These are phyloP conservation scores for Bathynomus jamesi DNA, from an alignment of 1,140 invertebrate genomes.

Conservation along the genomic window DNA sequence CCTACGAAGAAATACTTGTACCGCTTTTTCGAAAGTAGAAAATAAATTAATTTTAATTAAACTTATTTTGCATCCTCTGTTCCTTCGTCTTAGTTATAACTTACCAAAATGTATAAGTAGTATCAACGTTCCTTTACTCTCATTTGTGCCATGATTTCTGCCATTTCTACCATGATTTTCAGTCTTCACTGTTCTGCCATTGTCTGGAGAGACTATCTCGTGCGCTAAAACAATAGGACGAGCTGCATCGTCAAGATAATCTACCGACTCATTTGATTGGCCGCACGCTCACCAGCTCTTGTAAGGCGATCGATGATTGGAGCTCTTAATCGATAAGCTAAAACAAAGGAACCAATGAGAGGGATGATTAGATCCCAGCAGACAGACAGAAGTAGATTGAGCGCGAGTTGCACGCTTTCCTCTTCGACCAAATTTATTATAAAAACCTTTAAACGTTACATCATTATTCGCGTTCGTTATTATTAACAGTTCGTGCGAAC, in stretches of 20 bases:
- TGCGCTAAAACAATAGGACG: constrained; percentile 31
- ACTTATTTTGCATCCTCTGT: too few relatives aligned
- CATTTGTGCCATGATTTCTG: background rate
- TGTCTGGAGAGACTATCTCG: constrained; percentile 3
- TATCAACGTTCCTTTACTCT: too few relatives aligned
- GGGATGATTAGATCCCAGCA: constrained; percentile 29
- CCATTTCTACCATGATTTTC: background rate
- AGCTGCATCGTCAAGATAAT: constrained; percentile 22
- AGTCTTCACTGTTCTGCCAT: background rate
- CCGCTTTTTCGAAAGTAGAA: too few relatives aligned
- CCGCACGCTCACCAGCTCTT: constrained; percentile 15
- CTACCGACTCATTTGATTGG: constrained; percentile 24
- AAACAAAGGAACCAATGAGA: constrained; percentile 35
- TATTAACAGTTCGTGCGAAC: too few relatives aligned
- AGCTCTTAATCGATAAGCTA: constrained; percentile 30
- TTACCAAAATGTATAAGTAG: too few relatives aligned
- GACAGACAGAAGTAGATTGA: constrained; percentile 2
- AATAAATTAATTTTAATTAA: too few relatives aligned
- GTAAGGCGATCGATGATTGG: constrained; percentile 30
- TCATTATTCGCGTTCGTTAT: too few relatives aligned
- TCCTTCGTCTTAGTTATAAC: too few relatives aligned
- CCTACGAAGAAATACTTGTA: too few relatives aligned
- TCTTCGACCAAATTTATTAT: background rate
- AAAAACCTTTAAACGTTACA: too few relatives aligned
- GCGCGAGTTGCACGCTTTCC: background rate